Conservation (phyloP, 2,113 vertebrate species). For the pig (Sus scrofa) region DNA sequence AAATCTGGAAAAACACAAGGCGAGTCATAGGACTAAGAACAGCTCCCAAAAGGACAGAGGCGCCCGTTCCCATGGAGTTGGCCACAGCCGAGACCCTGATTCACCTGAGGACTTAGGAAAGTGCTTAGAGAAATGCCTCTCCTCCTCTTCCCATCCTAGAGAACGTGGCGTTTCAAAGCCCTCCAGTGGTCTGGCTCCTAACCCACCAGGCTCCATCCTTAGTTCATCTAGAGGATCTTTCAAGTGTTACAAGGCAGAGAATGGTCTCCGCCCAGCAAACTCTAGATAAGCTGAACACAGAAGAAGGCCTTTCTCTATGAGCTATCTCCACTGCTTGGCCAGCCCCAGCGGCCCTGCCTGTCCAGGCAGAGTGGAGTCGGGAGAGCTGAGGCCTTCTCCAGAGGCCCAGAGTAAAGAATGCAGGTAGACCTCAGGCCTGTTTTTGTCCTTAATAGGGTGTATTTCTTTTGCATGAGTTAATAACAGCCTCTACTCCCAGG, state of each 20-base stretch:
- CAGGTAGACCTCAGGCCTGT: background rate
- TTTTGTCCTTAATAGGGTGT: background rate
- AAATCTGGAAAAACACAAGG: background rate
- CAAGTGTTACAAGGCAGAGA: background rate
- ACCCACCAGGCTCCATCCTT: background rate
- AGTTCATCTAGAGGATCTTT: background rate
- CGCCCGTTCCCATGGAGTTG: background rate
- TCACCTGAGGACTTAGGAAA: conserved; percentile 7
- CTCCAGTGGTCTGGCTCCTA: background rate
- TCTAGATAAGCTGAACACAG: background rate
- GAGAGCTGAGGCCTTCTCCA: background rate
- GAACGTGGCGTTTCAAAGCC: conserved; percentile 5
- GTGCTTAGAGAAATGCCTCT: background rate
- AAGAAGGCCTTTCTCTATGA: background rate
- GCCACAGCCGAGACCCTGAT: background rate
- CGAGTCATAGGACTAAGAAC: background rate
- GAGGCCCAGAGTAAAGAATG: background rate
- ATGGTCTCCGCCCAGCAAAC: background rate
- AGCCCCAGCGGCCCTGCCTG: background rate
- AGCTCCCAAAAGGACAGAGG: background rate
- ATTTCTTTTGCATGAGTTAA: background rate
- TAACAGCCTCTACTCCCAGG: background rate
- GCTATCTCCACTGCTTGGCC: background rate
- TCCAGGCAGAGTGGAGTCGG: background rate
- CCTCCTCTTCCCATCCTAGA: background rate